Evolutionary conservation across 1,140 invertebrate genomes (phyloP).

Genomic region (Sinonovacula constricta): DNA sequence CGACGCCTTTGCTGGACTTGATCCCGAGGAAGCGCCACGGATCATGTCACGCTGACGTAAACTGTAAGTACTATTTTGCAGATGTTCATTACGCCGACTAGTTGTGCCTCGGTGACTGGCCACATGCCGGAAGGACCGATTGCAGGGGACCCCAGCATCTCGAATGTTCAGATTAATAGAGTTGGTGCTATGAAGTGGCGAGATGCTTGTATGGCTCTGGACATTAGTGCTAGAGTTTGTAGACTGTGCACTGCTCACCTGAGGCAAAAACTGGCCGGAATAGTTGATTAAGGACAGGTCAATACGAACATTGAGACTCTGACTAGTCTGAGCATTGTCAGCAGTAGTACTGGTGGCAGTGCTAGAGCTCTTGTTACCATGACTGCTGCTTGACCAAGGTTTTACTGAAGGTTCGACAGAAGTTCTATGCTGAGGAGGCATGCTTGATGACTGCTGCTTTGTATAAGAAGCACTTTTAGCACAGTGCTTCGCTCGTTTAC

Average conservation of each 20-base stretch:
- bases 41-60: neutral
- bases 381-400: too few species aligned
- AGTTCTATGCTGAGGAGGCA: too few species aligned
- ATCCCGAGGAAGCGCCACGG: neutral
- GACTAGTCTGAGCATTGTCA: too few species aligned
- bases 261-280: constrained; percentile 8
- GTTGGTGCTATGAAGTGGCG: neutral
- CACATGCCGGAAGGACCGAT: neutral
- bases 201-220: constrained; percentile 32
- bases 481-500: too few species aligned
- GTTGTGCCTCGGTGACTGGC: neutral
- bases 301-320: constrained; percentile 45
- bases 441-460: too few species aligned
- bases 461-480: too few species aligned
- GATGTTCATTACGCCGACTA: neutral
- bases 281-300: constrained; percentile 48
- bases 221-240: constrained; percentile 21
- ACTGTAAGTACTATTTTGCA: neutral
- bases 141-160: neutral
- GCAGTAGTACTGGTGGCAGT: too few species aligned
- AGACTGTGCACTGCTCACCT: neutral
- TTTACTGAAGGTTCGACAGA: too few species aligned
- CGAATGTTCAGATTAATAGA: neutral
- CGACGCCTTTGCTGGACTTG: neutral
- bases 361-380: constrained; percentile 4